Base-by-base conservation (phyloP, 2,113 vertebrate species). In the Pollachius pollachius region DNA sequence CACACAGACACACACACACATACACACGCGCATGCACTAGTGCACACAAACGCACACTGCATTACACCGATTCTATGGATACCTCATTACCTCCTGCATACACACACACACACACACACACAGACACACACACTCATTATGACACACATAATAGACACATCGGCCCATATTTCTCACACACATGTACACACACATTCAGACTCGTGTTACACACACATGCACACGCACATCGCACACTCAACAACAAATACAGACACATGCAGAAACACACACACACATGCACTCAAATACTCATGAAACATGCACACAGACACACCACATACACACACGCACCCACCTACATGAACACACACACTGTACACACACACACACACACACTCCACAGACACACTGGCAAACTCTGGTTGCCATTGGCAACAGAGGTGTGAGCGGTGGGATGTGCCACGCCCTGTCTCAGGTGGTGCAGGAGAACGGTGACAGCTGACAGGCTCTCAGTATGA, bases 401-500 rank as follows among this genome's bases (percentile, higher is more conserved):
- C 65, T 57, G 74, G 89, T 92, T 91, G 89, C 90, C 87, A 91
- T 85, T 83, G 89, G 89, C 80, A 78, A 90, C 81, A 72, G 71
- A 88, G 80, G 80, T 75, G 81, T 86, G 87, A 90, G 87, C 74
- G 77, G 79, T 75, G 86, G 86, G 90, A 90, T 90, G 90, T 91
- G 89, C 88, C 74, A 78, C 80, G 76, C 80, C 80, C 85, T 64
- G 82, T 90, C 89, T 91, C 89, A 90, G 89, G 90, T 92, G 91
- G 87, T 76, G 78, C 78, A 62, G 78, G 84, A 89, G 87, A 91
- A 87, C 86, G 88, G 91, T 91, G 90, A 27, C 27, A 3, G 27
- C 27, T 27, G 27, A 27, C 4, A 27, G 34, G 81, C 76, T 80
- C 79, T 8, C 87, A 84, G 85, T 89, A 85, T 90, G 84, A 86